These are phyloP conservation scores for Malacoraja senta DNA, from an alignment of 2,797 vertebrate genomes.

Conservation along the genomic window DNA sequence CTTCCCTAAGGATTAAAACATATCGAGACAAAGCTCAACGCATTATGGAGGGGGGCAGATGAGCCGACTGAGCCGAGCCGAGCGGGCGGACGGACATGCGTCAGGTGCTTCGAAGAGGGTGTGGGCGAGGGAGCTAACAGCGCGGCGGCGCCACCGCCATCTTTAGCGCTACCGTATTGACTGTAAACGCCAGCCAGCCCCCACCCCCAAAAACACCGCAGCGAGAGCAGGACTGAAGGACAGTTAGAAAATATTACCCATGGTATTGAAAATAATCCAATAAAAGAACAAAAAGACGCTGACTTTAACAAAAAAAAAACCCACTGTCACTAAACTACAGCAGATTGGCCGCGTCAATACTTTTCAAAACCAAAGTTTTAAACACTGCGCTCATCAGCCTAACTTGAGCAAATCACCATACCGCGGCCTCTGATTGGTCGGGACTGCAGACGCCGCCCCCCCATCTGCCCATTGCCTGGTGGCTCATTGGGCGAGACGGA, in stretches of 20 bases:
- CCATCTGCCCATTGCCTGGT: not conserved
- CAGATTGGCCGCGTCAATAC: not conserved
- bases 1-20: slow-evolving; percentile 25
- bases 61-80: too few species aligned
- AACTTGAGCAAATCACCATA: not conserved
- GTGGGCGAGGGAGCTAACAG: not conserved
- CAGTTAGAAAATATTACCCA: not conserved
- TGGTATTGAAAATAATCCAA: not conserved
- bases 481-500: accelerated
- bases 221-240: too few species aligned
- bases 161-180: not conserved
- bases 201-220: too few species aligned
- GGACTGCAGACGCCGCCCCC: accelerated
- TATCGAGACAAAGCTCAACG: not conserved
- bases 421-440: not conserved
- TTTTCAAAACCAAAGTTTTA: not conserved
- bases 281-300: not conserved
- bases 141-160: slow-evolving; percentile 38
- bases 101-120: not conserved
- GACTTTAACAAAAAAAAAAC: too few species aligned
- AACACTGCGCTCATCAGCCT: not conserved
- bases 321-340: too few species aligned
- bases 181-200: accelerated
- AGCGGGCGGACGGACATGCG: slow-evolving; percentile 34
- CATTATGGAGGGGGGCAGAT: slow-evolving; percentile 32